Base-by-base conservation (phyloP, 2,797 vertebrate species). In the Oreortyx pictus region DNA sequence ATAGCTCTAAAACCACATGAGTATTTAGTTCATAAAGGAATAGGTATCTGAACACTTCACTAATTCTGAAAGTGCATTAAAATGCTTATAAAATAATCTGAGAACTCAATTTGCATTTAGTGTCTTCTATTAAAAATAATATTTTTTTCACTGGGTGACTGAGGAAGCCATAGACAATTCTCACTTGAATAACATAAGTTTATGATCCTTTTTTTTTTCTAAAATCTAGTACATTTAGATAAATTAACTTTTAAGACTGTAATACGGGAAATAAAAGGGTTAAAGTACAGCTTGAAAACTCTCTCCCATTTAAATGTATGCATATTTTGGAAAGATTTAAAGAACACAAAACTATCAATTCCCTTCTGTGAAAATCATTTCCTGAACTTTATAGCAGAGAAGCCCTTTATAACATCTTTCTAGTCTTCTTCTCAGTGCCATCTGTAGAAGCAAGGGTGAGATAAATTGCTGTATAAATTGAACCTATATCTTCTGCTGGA, bases 51-150 rank as follows among this genome's bases (percentile, higher is more conserved):
- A 90, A 70, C 4, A 66, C 5, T 73, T 75, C 74, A 82, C 64
- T 64, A 86, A 88, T 90, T 35, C 56, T 60, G 27, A 74, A 92
- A 90, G 61, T 54, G 64, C 65, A 70, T 90, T 92, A 82, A 94
- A 78, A 12, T 4, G 1, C 86, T 14, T 39, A 67, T 23, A 35
- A 86, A 46, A 17, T 64, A 92, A 49, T 84, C 57, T 86, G 62
- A 92, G 68, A 94, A 50, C 25, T 65, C 83, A 77, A 57, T 39
- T 81, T 78, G 47, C 64, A 47, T 29, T 87, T 76, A 65, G 25
- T 75, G 35, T 73, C 13, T 91, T 89, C 68, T 90, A 56, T 77
- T 94, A 85, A 95, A 79, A 94, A 82, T 65, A 88, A 64, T 47
- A 6, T n/a, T 85, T 87, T 78, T 83, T 33, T 90, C 52, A 52